Evolutionary conservation across 2,888 invertebrate species (phyloP), one percentile per base, ranked within the genome.

Genomic region (Boloria euphrosyne): DNA sequence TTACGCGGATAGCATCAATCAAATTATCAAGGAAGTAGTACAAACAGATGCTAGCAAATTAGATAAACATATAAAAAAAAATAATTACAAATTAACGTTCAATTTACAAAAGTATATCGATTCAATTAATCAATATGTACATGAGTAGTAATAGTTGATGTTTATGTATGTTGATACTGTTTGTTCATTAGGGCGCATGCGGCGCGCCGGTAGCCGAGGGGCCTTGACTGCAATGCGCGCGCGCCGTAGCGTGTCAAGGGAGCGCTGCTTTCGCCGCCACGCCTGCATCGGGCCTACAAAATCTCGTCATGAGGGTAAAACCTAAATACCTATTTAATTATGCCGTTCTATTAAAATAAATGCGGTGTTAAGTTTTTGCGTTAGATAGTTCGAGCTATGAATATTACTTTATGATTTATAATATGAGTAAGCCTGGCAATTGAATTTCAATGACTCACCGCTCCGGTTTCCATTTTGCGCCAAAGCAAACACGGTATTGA

Each of bases 221-320:
- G 86, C 91, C 91, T 91, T 91, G 91, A 90, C 91, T 80, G 90
- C 90, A 91, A 91, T 91, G 90, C 87, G 87, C 90, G 88, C 81
- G 87, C 89, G 88, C 87, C 90, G 90, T 89, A 84, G 84, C 90
- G 83, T 91, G 91, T 91, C 91, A 91, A 91, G 91, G 91, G 91
- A 90, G 89, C 86, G 80, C 89, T 90, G 91, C 91, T 91, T 91
- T 91, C 91, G 89, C 90, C 83, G 89, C 84, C 87, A 85, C 89
- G 86, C 88, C 90, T 84, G 83, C 78, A 77, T 77, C 75, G 74
- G 80, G 79, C 82, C 82, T 80, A 84, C 68, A 71, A 69, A 69
- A 63, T 71, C 55, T 16, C 60, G 62, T 31, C 63, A 68, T 70
- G 66, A 68, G 68, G 70, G 70, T 70, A 68, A 70, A 70, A 66